Evolutionary conservation across 2,888 invertebrate species (phyloP).

Genomic region (Microctonus aethiopoides): DNA sequence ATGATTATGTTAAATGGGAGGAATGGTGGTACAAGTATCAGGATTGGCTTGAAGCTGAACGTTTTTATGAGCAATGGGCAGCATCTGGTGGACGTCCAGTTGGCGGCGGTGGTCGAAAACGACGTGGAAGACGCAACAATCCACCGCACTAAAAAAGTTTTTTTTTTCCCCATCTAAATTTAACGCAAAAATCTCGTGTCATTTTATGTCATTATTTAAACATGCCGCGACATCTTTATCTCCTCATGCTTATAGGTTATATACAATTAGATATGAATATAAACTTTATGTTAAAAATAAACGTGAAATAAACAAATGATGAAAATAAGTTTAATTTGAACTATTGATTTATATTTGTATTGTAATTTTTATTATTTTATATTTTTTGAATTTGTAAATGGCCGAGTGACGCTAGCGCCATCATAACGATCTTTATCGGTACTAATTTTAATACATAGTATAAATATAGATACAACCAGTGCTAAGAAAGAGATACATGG

Average conservation of each 20-base stretch:
- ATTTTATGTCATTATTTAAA: slow-evolving; percentile 8
- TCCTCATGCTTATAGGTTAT: background rate
- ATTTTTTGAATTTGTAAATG: background rate
- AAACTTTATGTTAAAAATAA: background rate
- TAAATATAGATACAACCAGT: background rate
- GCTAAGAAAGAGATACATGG: too few relatives aligned
- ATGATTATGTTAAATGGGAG: slow-evolving; percentile 93
- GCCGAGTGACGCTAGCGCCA: background rate
- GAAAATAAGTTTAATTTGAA: background rate
- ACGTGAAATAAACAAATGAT: background rate
- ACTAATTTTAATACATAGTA: too few relatives aligned
- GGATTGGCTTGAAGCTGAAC: slow-evolving; percentile 88
- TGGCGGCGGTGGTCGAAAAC: slow-evolving; percentile 65
- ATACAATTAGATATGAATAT: background rate
- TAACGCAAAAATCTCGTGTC: background rate
- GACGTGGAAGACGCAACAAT: slow-evolving; percentile 60
- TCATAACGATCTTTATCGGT: too few relatives aligned
- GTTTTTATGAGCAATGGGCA: slow-evolving; percentile 80
- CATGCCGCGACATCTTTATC: background rate
- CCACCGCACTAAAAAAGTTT: slow-evolving; percentile 51
- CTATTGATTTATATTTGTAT: background rate
- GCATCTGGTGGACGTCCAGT: slow-evolving; percentile 66
- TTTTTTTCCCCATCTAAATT: background rate
- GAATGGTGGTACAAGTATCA: slow-evolving; percentile 96
- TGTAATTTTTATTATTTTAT: background rate